Evolutionary conservation across 2,797 vertebrate genomes (phyloP).

Genomic region (Gymnodraco acuticeps): DNA sequence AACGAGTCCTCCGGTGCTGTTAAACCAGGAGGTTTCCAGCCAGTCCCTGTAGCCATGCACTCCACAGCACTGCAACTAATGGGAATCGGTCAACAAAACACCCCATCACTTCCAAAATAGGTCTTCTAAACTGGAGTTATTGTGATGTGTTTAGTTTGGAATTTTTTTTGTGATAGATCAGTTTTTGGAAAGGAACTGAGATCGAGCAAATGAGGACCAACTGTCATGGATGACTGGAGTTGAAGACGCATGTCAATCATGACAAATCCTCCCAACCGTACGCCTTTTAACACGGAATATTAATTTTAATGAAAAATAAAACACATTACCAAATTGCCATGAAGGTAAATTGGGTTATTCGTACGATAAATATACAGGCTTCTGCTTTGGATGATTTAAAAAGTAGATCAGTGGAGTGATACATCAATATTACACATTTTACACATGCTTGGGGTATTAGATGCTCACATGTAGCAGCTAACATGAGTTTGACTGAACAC

Average conservation of each 20-base stretch:
- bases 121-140: too few species aligned
- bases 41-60: conserved; percentile 76
- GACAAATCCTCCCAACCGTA: background rate
- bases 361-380: too few species aligned
- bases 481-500: conserved; percentile 1
- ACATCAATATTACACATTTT: background rate
- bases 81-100: background rate
- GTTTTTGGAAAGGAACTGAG: background rate
- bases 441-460: background rate
- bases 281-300: background rate
- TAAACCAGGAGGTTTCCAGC: conserved; percentile 75
- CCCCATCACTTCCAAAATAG: background rate
- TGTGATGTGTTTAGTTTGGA: background rate
- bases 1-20: conserved; percentile 52
- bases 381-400: background rate
- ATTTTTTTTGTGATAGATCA: background rate
- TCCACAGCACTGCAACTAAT: conserved; percentile 79
- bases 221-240: background rate
- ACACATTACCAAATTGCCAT: background rate
- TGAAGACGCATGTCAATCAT: background rate
- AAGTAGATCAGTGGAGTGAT: background rate
- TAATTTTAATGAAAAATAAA: background rate
- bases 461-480: background rate
- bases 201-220: background rate
- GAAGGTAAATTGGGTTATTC: background rate